Evolutionary conservation across 2,888 invertebrate genomes (phyloP), one percentile per base, ranked within the genome.

Genomic region (Iphiclides podalirius): DNA sequence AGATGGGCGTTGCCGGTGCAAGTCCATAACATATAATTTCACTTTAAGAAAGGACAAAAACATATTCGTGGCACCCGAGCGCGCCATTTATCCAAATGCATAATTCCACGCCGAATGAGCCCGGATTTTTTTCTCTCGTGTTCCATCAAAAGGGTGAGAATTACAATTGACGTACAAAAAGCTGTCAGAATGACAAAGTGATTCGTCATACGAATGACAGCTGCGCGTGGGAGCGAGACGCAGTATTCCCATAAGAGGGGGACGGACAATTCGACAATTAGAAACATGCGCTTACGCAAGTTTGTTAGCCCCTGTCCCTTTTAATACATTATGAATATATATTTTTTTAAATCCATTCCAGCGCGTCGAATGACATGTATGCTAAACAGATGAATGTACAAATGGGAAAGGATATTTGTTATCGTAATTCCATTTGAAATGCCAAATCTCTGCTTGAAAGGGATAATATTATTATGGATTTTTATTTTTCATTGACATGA

Each of bases 131-230:
- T 45, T 36, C 31, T 11, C n/a, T 39, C 36, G 36, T 50, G 45
- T 43, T 45, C 54, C 54, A 59, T 62, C 60, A 59, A 80, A 81
- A 78, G 86, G 87, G 87, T 85, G 86, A 79, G 77, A 81, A 86
- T 82, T 69, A 77, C 74, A 73, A 68, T 68, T 71, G 76, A 68
- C 67, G 66, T 57, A 73, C 83, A 78, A 72, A 80, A 76, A 76
- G 67, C 75, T 81, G 85, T 81, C 86, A 83, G 74, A 79, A 75
- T 82, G 82, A 87, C 84, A 84, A 78, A 84, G 77, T 84, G 80
- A 87, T 87, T 84, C 86, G 86, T 86, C 86, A 84, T 75, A 80
- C 70, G 58, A 58, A 59, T 77, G 86, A 85, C 86, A 84, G 86
- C 80, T 86, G 86, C 78, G 67, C 54, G 72, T 54, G 61, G 54